A percentile compares a stretch with the other conserved stretches of the same genome.
phyloP scores from a whole-genome alignment of 2,888 invertebrate genomes.

The Meghimatium bilineatum region DNA sequence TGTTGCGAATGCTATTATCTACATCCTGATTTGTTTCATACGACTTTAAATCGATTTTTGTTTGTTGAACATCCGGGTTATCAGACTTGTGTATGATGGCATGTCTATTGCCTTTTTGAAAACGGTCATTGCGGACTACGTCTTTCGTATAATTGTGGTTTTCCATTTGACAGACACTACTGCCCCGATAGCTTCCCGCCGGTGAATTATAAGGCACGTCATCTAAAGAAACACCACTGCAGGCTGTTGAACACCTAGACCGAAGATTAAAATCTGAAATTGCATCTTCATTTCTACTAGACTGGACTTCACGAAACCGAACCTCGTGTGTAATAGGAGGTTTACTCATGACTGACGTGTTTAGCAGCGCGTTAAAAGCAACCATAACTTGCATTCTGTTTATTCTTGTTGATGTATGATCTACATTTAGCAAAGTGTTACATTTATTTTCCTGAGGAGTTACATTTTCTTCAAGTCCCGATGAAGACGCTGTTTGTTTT shows the following conservation, averaged over 20 bases:
- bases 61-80: neutral
- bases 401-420: neutral
- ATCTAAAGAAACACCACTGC: neutral
- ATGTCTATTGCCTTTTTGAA: neutral
- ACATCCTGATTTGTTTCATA: neutral
- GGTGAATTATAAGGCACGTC: constrained; percentile 10
- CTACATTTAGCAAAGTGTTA: neutral
- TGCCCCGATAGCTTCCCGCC: neutral
- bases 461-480: neutral
- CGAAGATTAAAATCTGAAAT: neutral
- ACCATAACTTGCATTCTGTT: neutral
- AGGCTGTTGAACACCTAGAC: neutral
- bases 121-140: neutral
- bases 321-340: neutral
- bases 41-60: neutral
- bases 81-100: neutral
- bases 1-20: neutral
- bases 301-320: neutral
- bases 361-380: neutral
- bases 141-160: neutral
- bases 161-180: neutral
- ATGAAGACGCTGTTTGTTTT: neutral
- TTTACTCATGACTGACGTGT: neutral
- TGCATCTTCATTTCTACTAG: neutral
- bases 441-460: neutral